Base-by-base conservation (phyloP, 2,113 vertebrate genomes). In the Heterotilapia buettikoferi region DNA sequence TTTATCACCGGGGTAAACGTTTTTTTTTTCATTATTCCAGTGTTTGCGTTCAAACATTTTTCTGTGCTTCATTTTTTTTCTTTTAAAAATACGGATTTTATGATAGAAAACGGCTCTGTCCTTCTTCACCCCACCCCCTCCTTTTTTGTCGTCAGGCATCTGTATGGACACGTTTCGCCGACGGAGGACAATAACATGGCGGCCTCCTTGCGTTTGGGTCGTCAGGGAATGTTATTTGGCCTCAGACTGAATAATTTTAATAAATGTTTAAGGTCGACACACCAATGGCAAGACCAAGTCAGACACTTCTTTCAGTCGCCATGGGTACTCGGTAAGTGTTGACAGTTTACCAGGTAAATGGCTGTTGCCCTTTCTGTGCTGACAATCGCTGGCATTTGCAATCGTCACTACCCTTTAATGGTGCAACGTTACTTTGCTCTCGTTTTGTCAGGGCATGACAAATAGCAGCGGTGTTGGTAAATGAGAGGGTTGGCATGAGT, bases 191-290 rank as follows among this genome's bases (percentile, higher is more conserved):
- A 93, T 53, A 96, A 96, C 92, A 97, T 96, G 96, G 96, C 96
- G 91, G 95, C 96, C 90, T 96, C 96, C 96, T 95, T 96, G 85
- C 94, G 94, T 82, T 82, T 97, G 89, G 95, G 96, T 93, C 96
- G 93, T 92, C 95, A 90, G 59, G 96, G 93, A 82, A 84, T 96
- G 61, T 85, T 95, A 83, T 92, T 92, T 45, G 93, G 95, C 24
- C 82, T 96, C 7, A 94, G 84, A 86, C 89, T 96, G 38, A 90
- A 92, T 36, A 21, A 89, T 3, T 31, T 95, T 43, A 93, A 91
- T 54, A 95, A 91, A 94, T 94, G 83, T 91, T 79, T 84, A 1
- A 61, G 91, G 87, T 66, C 63, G 12, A 59, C 89, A 12, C 88
- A 71, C 3, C 52, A 84, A 5, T 90, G 86, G 36, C 94, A 90